Evolutionary conservation across 2,888 invertebrate genomes (phyloP).

Genomic region (Steromphala cineraria): DNA sequence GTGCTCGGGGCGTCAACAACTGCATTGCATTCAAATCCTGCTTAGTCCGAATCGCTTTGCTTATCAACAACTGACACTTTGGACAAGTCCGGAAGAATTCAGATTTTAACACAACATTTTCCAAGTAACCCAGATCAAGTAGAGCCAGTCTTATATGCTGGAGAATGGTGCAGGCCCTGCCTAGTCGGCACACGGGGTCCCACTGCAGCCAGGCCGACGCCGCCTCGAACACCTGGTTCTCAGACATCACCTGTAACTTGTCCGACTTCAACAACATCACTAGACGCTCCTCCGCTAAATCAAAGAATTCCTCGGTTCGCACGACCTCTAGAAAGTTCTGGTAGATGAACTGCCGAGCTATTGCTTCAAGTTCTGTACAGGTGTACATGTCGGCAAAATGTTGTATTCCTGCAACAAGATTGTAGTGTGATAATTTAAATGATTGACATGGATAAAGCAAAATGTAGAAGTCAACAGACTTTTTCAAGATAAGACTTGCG

Average conservation of each 20-base stretch:
- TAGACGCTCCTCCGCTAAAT: conserved; percentile 65
- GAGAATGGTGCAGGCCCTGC: conserved; percentile 63
- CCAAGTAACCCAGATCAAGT: conserved; percentile 65
- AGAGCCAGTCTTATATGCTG: conserved; percentile 68
- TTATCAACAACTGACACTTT: conserved; percentile 70
- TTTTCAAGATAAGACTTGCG: too few species aligned
- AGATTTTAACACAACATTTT: conserved; percentile 67
- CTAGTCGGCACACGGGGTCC: conserved; percentile 51
- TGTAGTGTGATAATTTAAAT: not conserved
- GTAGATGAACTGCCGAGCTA: conserved; percentile 66
- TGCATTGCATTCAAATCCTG: conserved; percentile 63
- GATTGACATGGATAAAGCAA: too few species aligned
- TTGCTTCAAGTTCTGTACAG: conserved; percentile 68
- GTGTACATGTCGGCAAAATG: conserved; percentile 72
- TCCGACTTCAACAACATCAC: conserved; percentile 66
- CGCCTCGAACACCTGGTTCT: conserved; percentile 70
- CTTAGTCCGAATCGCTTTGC: conserved; percentile 66
- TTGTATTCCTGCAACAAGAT: conserved; percentile 64
- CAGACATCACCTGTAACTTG: conserved; percentile 67
- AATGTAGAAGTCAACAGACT: too few species aligned
- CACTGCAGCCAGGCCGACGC: conserved; percentile 69
- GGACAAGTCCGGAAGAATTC: conserved; percentile 70
- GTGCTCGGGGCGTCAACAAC: conserved; percentile 62
- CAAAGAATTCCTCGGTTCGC: conserved; percentile 70
- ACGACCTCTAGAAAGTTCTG: conserved; percentile 72